Percentiles rank a stretch among this genome's conserved stretches.
phyloP scores from a whole-genome alignment of 2,797 vertebrate species.

The Girardinus metallicus region DNA sequence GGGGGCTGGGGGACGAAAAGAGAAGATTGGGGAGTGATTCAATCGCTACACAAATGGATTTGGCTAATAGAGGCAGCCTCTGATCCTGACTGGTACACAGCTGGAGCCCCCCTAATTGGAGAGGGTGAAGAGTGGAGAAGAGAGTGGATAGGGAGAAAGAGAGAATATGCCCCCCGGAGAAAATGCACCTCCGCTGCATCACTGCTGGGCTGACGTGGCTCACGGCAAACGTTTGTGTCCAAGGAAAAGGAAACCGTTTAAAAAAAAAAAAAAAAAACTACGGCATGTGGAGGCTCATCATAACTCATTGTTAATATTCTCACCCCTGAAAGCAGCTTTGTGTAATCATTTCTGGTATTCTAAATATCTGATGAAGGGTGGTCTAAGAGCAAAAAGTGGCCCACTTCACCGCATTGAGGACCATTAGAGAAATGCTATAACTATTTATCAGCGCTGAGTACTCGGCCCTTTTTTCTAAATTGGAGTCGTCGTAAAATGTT shows the following conservation, averaged over 20 bases:
- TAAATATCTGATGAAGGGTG: slow-evolving; percentile 55
- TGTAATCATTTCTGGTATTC: slow-evolving; percentile 54
- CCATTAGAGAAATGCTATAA: slow-evolving; percentile 57
- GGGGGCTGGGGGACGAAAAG: slow-evolving; percentile 52
- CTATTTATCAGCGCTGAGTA: slow-evolving; percentile 44
- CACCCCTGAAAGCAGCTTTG: slow-evolving; percentile 31
- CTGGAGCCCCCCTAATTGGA: slow-evolving; percentile 84
- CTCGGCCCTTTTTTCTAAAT: slow-evolving; percentile 29
- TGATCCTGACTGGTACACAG: slow-evolving; percentile 83
- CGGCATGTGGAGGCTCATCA: slow-evolving; percentile 29
- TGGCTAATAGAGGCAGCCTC: slow-evolving; percentile 83
- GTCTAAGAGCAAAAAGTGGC: slow-evolving; percentile 40
- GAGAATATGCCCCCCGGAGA: slow-evolving; percentile 62
- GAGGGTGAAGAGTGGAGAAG: slow-evolving; percentile 74
- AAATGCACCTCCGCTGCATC: slow-evolving; percentile 60
- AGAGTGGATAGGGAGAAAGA: slow-evolving; percentile 63
- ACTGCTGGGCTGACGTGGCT: slow-evolving; percentile 38
- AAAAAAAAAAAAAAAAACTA: slow-evolving; percentile 17
- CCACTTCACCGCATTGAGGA: slow-evolving; percentile 62
- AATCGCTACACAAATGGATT: slow-evolving; percentile 84
- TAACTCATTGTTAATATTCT: slow-evolving; percentile 26
- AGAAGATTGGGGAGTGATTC: slow-evolving; percentile 81
- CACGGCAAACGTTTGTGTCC: slow-evolving; percentile 48
- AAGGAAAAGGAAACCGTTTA: slow-evolving; percentile 19
- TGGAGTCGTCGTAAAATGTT: slow-evolving; percentile 30